phyloP scores from a whole-genome alignment of 2,888 invertebrate species.

The Sinhomidia bicolor region DNA sequence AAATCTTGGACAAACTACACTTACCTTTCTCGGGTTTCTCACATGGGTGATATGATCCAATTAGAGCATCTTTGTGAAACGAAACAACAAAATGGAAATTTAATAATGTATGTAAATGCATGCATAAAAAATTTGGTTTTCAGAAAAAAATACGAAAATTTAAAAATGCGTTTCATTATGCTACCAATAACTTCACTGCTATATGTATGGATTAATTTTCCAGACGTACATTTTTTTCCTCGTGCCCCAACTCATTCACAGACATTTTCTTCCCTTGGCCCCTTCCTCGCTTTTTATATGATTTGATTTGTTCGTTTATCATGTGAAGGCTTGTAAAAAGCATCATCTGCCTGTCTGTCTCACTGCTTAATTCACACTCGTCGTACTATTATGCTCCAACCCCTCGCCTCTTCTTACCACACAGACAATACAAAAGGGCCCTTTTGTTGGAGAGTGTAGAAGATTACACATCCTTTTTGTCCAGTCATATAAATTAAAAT shows the following conservation, averaged over 20 bases:
- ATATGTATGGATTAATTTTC: background rate
- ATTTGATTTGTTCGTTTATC: background rate
- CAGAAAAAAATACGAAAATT: conserved; percentile 46
- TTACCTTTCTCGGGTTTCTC: conserved; percentile 43
- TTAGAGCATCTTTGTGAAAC: conserved; percentile 40
- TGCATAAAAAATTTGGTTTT: conserved; percentile 44
- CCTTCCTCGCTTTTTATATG: background rate
- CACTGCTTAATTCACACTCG: background rate
- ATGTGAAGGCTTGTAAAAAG: background rate
- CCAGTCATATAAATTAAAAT: conserved; percentile 33
- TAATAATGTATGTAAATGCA: conserved; percentile 29
- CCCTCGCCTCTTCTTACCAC: conserved; percentile 43
- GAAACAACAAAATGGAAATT: background rate
- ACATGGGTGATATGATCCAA: conserved; percentile 40
- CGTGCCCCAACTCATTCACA: background rate
- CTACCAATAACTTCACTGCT: background rate
- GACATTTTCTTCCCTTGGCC: background rate
- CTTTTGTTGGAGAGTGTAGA: conserved; percentile 9
- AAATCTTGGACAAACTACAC: conserved; percentile 13
- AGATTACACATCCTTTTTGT: conserved; percentile 19
- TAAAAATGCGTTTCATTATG: conserved; percentile 20
- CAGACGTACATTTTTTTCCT: background rate
- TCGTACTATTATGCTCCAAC: background rate
- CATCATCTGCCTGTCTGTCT: background rate
- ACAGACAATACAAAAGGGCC: conserved; percentile 3